A percentile compares a stretch with the other conserved stretches of the same genome.
Evolutionary conservation across 1,140 invertebrate genomes (phyloP).

Genomic region (Metaphire vulgaris): DNA sequence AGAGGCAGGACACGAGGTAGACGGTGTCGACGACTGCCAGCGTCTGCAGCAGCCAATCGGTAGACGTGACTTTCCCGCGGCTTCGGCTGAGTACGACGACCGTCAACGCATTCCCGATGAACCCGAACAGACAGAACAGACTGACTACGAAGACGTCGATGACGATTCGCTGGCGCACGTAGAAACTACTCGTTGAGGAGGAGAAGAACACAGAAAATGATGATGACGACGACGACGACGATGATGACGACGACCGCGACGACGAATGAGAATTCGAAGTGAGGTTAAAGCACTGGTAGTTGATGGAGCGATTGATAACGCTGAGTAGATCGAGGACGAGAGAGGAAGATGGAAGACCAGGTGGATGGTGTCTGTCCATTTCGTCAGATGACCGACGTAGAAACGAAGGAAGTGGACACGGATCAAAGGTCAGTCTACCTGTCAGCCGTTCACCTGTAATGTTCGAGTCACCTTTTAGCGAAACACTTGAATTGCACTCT

Average conservation of each 20-base stretch:
- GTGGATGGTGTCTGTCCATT: no score
- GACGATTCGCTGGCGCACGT: conserved; percentile 18
- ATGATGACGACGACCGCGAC: neutral
- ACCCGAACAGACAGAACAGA: conserved; percentile 18
- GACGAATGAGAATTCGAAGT: neutral
- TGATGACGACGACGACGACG: neutral
- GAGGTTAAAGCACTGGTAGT: neutral
- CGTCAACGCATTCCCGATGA: conserved; percentile 29
- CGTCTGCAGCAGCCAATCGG: conserved; percentile 27
- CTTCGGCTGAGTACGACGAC: conserved; percentile 25
- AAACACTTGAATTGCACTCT: no score
- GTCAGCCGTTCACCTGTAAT: no score
- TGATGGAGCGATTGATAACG: neutral
- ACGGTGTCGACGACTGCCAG: conserved; percentile 28
- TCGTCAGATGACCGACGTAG: no score
- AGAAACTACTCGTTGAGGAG: neutral
- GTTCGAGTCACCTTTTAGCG: no score
- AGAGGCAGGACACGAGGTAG: conserved; percentile 28
- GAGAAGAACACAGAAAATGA: neutral
- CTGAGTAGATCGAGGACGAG: neutral
- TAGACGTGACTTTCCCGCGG: conserved; percentile 20
- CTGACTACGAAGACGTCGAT: conserved; percentile 27
- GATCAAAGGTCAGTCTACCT: no score
- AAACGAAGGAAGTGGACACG: no score
- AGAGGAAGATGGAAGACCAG: no score